A percentile compares a stretch with the other conserved stretches of the same genome.
Conservation (phyloP, 2,797 vertebrate genomes). For the Sebastes minor region DNA sequence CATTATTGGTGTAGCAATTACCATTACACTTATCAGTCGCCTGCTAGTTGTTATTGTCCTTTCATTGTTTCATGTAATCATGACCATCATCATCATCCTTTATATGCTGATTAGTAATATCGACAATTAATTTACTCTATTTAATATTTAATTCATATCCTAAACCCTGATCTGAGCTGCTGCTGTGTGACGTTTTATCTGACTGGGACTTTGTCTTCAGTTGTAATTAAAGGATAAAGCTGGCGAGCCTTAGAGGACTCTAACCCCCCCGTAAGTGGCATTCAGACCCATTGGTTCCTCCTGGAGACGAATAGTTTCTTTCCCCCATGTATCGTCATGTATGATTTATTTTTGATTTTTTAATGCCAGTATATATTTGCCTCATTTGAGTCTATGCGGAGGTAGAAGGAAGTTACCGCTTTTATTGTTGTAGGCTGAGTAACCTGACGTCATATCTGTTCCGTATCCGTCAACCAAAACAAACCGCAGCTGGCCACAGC, state of each 20-base stretch:
- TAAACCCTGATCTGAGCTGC: slow-evolving; percentile 11
- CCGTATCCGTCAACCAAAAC: too few relatives aligned
- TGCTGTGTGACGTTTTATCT: slow-evolving; percentile 8
- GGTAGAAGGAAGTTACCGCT: too few relatives aligned
- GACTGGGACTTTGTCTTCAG: slow-evolving; percentile 3
- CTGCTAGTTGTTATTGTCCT: slow-evolving; percentile 49
- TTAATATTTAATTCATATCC: slow-evolving; percentile 19
- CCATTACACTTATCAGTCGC: slow-evolving; percentile 48
- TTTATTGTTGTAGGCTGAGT: too few relatives aligned
- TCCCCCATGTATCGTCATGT: not conserved
- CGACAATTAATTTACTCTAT: slow-evolving; percentile 43
- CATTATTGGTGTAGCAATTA: slow-evolving; percentile 57
- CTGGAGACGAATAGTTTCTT: not conserved
- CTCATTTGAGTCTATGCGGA: too few relatives aligned
- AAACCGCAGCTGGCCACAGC: too few relatives aligned
- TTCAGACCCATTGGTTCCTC: not conserved
- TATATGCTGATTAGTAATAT: slow-evolving; percentile 47
- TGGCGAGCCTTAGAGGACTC: not conserved
- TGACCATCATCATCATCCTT: slow-evolving; percentile 45
- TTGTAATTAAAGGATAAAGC: slow-evolving; percentile 9
- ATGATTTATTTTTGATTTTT: too few relatives aligned
- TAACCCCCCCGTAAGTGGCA: not conserved
- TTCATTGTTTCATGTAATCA: slow-evolving; percentile 56
- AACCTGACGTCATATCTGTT: too few relatives aligned
- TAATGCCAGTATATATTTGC: too few relatives aligned